Percentiles rank a stretch among this genome's conserved stretches.
These are phyloP conservation scores for Lamellibrachia satsuma DNA, from an alignment of 2,888 invertebrate species.

Conservation along the genomic window DNA sequence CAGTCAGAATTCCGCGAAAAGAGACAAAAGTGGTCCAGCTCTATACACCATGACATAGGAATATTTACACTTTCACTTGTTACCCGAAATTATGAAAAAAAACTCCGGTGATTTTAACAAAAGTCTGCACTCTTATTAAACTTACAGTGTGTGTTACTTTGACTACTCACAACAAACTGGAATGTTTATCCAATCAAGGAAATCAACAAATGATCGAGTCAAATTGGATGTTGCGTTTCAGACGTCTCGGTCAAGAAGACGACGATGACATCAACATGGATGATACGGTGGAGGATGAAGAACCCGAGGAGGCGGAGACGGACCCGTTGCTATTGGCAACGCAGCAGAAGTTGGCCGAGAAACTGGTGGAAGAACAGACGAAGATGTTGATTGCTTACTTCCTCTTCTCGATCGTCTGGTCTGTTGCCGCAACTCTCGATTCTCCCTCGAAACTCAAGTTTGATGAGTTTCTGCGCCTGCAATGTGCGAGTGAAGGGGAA, in stretches of 20 bases:
- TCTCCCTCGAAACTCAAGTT: conserved; percentile 60
- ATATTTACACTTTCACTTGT: too few species aligned
- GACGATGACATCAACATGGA: conserved; percentile 57
- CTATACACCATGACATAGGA: too few species aligned
- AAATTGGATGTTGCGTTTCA: conserved; percentile 32
- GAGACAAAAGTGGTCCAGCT: too few species aligned
- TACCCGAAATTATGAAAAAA: too few species aligned
- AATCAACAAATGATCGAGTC: background rate
- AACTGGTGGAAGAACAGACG: conserved; percentile 55
- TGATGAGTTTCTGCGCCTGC: conserved; percentile 59
- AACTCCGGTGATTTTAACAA: too few species aligned
- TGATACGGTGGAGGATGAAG: conserved; percentile 49
- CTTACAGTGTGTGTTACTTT: background rate
- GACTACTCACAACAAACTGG: too few species aligned
- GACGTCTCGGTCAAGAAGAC: conserved; percentile 55
- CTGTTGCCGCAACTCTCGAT: conserved; percentile 60
- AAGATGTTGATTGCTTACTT: conserved; percentile 62
- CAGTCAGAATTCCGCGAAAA: too few species aligned
- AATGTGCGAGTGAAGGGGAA: conserved; percentile 61
- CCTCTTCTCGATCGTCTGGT: conserved; percentile 64
- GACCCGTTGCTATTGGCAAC: conserved; percentile 40
- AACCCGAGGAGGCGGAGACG: conserved; percentile 41
- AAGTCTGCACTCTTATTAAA: too few species aligned
- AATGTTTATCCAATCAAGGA: background rate
- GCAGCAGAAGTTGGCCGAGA: conserved; percentile 52